Conservation (phyloP, 1,140 invertebrate species). For the Diorhabda elongata region DNA sequence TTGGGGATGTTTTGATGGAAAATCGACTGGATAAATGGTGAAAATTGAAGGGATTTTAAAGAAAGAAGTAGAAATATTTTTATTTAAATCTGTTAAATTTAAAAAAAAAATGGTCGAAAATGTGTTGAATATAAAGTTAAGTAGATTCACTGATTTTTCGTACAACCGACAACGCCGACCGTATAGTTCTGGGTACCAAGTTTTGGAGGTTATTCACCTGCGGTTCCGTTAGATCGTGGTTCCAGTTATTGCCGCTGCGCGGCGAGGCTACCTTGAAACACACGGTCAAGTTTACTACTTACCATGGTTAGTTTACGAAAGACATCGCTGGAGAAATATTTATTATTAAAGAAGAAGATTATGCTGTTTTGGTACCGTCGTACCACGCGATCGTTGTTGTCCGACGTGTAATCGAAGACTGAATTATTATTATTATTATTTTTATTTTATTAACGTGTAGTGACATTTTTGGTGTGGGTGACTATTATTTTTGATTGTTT, state of each 20-base stretch:
- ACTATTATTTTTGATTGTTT: constrained; percentile 13
- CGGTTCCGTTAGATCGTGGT: constrained; percentile 41
- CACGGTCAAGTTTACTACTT: constrained; percentile 47
- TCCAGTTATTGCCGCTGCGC: constrained; percentile 40
- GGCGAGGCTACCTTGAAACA: constrained; percentile 37
- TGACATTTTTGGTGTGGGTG: constrained; percentile 14
- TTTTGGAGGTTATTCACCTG: constrained; percentile 46
- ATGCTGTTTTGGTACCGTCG: constrained; percentile 17
- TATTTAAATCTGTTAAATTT: neutral
- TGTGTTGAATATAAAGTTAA: neutral
- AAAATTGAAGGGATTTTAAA: no score
- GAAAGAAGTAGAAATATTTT: neutral
- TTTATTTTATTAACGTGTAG: neutral
- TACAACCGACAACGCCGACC: neutral
- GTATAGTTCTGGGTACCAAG: constrained; percentile 18
- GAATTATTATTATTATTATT: neutral
- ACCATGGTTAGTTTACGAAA: constrained; percentile 44
- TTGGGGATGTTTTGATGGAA: no score
- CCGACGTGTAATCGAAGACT: constrained; percentile 4
- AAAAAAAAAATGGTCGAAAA: neutral
- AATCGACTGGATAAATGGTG: no score
- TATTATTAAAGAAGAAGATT: constrained; percentile 27
- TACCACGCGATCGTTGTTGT: constrained; percentile 15
- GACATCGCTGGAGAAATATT: constrained; percentile 36
- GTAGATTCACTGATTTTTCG: neutral